These are phyloP conservation scores for Cloeon dipterum DNA, from an alignment of 2,888 invertebrate species.

Conservation along the genomic window DNA sequence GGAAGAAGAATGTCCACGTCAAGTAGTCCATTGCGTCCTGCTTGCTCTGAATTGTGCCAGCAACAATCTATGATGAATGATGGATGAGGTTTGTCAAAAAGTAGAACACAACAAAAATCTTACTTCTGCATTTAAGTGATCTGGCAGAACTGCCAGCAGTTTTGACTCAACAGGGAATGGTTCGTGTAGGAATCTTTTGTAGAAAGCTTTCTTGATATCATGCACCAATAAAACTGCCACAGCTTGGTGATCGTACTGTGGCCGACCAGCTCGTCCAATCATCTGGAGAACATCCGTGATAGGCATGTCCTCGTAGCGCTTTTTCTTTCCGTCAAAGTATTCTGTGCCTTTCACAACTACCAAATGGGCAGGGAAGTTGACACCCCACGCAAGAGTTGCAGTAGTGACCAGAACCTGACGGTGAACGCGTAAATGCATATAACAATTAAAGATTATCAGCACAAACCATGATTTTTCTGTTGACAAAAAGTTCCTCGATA, in stretches of 20 bases:
- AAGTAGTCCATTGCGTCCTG: slow-evolving; percentile 89
- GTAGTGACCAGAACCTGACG: slow-evolving; percentile 74
- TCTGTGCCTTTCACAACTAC: slow-evolving; percentile 99
- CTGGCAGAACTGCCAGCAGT: slow-evolving; percentile 69
- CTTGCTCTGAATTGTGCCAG: slow-evolving; percentile 81
- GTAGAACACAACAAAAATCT: slow-evolving; percentile 15
- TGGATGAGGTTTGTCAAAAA: background rate
- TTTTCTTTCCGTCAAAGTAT: slow-evolving; percentile 90
- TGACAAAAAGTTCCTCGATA: slow-evolving; percentile 84
- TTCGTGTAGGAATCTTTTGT: slow-evolving; percentile 96
- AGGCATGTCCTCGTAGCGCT: slow-evolving; percentile 97
- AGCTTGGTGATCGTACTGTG: slow-evolving; percentile 59
- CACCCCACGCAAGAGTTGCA: slow-evolving; percentile 97
- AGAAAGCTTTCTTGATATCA: slow-evolving; percentile 94
- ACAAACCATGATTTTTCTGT: slow-evolving; percentile 77
- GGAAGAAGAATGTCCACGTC: slow-evolving; percentile 96
- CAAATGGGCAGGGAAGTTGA: slow-evolving; percentile 94
- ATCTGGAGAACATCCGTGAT: slow-evolving; percentile 98
- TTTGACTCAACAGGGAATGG: slow-evolving; percentile 99
- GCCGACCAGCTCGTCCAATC: slow-evolving; percentile 98
- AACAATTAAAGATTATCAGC: background rate
- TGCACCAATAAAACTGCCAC: slow-evolving; percentile 47
- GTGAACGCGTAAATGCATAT: background rate
- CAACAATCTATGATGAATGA: slow-evolving; percentile 58
- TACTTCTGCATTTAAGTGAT: slow-evolving; percentile 90